Base-by-base conservation (phyloP, 1,140 invertebrate genomes). In the Anagrus nilaparvatae region DNA sequence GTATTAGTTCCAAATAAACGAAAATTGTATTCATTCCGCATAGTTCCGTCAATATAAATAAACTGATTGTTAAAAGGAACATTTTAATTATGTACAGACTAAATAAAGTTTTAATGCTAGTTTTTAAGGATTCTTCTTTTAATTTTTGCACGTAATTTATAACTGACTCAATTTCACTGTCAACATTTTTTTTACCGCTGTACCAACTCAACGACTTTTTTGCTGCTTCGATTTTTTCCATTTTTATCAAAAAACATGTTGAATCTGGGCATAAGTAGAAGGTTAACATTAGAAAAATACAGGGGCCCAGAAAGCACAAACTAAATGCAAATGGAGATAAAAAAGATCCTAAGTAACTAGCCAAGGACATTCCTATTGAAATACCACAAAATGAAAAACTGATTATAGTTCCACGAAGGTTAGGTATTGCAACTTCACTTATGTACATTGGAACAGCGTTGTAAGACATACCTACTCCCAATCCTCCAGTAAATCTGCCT, bases 21-120 rank as follows among this genome's bases (percentile, higher is more conserved):
- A 79, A 76, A 18, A 87, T 69, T 2, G 78, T 80, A 38, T 80
- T 81, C 14, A 83, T 78, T 2, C 84, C 81, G 37, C 76, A 81
- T 27, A 84, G 71, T 54, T 86, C 81, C 56, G 87, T 81, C 13
- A 83, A 78, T 4, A 78, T 65, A 52, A 82, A 79, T n/a, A n/a
- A n/a, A n/a, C n/a, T n/a, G n/a, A n/a, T n/a, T n/a, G n/a, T n/a
- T n/a, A n/a, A n/a, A n/a, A n/a, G n/a, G n/a, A n/a, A n/a, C n/a
- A n/a, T n/a, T n/a, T n/a, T n/a, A n/a, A n/a, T n/a, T n/a, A n/a
- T n/a, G n/a, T n/a, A n/a, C n/a, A n/a, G n/a, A n/a, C n/a, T n/a
- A n/a, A n/a, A n/a, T n/a, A n/a, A n/a, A n/a, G n/a, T n/a, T n/a
- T n/a, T n/a, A n/a, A n/a, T n/a, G n/a, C n/a, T n/a, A n/a, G n/a